Base-by-base conservation (phyloP, 2,888 invertebrate genomes). In the Ectemnius cavifrons region DNA sequence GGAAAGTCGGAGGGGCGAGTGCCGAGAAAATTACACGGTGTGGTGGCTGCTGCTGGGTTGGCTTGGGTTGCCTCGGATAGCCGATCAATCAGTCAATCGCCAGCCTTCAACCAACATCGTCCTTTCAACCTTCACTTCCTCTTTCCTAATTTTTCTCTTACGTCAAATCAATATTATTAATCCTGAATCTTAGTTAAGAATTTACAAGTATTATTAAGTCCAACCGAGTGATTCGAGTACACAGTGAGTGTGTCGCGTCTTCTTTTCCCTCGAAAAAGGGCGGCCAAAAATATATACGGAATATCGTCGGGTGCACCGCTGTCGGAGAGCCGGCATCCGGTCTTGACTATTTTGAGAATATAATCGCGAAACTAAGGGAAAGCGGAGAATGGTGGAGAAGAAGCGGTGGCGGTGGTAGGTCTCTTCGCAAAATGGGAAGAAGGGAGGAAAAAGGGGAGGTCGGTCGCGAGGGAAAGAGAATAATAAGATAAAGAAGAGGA, bases 311-410 rank as follows among this genome's bases (percentile, higher is more conserved):
- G 79, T 79, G 58, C 77, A 66, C 74, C 69, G 78, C 73, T 79
- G 83, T 14, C 52, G 52, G 52, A 4, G 52, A 14, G 69, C 69
- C 82, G 87, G 88, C 89, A 89, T 89, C 89, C 89, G 89, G 89
- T 89, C 37, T 37, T 88, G 89, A 88, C 89, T 89, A 89, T 89
- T 89, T 88, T 86, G 88, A 88, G 89, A 87, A 81, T 86, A 89
- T 87, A 89, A 89, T 89, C 88, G 81, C 86, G 84, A 84, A 85
- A 82, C 81, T 84, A 76, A 77, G 65, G 61, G 66, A 66, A 73
- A 65, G 84, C 74, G 72, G 78, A 16, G 52, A 52, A 16, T 52
- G n/a, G 52, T 13, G 8, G 52, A 14, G 52, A 14, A 52, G 52
- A 16, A 52, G 52, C 57, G 37, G 37, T 2, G 37, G 37, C 37